A percentile compares a stretch with the other conserved stretches of the same genome.
Conservation (phyloP, 2,113 vertebrate species). For the Cyanoliseus patagonus region DNA sequence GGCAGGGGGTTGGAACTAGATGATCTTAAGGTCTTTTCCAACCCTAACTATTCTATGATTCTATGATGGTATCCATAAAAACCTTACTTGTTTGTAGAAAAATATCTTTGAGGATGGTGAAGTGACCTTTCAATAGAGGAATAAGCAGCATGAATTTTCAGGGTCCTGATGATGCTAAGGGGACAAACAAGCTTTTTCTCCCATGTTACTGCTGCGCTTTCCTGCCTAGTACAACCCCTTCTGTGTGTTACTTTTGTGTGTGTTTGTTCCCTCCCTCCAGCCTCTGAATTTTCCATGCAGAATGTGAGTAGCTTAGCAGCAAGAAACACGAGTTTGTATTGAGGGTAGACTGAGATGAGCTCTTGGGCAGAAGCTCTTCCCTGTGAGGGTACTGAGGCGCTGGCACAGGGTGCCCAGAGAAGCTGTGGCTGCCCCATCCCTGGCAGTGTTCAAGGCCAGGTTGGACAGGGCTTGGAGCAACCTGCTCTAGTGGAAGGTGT, state of each 20-base stretch:
- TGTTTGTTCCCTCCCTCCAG: not conserved
- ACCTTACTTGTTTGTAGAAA: not conserved
- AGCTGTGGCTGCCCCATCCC: not conserved
- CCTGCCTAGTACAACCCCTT: not conserved
- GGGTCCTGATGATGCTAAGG: not conserved
- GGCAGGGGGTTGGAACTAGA: no score
- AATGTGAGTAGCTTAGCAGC: not conserved
- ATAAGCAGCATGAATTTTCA: not conserved
- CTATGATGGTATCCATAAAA: not conserved
- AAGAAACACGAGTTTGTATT: not conserved
- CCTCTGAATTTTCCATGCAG: not conserved
- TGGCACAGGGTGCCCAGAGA: not conserved
- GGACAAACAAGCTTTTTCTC: not conserved
- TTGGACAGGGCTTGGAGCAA: rapidly evolving
- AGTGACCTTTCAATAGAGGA: not conserved
- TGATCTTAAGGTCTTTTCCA: no score
- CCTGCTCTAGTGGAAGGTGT: no score
- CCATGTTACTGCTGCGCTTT: not conserved
- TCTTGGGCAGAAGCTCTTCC: not conserved
- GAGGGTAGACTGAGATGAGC: not conserved
- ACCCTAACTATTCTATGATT: no score
- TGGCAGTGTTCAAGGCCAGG: not conserved
- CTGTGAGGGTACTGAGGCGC: rapidly evolving
- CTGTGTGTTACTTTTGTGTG: not conserved
- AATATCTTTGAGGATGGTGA: not conserved